Evolutionary conservation across 53 echinoderm and acorn worm genomes (phyloP).

Genomic region (Apostichopus leukothele): DNA sequence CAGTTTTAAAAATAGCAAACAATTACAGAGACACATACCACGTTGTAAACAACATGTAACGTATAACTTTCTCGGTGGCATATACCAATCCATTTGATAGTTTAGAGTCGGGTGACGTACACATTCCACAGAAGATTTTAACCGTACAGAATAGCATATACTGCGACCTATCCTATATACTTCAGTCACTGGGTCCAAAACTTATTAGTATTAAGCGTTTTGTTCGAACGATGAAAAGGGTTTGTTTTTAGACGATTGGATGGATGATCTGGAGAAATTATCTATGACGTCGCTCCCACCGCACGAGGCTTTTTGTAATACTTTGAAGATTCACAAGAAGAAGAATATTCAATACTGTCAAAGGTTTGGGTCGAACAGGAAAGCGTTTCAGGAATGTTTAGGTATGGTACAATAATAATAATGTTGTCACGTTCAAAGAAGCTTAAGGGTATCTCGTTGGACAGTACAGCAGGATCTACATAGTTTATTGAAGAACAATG

Average conservation of each 20-base stretch:
- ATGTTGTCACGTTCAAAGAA: constrained; percentile 56
- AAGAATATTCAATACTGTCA: constrained; percentile 45
- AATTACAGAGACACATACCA: no score
- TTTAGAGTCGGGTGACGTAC: neutral
- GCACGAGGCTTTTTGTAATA: constrained; percentile 37
- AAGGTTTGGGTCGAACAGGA: constrained; percentile 44
- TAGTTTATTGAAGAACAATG: constrained; percentile 45
- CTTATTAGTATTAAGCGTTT: neutral
- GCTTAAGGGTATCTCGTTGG: constrained; percentile 44
- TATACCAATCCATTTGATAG: neutral
- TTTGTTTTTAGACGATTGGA: constrained; percentile 56
- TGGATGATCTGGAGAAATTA: constrained; percentile 48
- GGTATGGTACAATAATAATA: constrained; percentile 59
- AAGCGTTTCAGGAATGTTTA: constrained; percentile 40
- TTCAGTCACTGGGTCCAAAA: neutral
- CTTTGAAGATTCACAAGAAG: constrained; percentile 6
- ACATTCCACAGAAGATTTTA: neutral
- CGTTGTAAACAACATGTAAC: no score
- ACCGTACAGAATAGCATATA: neutral
- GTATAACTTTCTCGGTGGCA: no score
- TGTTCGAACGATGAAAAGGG: constrained; percentile 46
- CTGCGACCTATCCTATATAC: neutral
- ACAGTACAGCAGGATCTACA: constrained; percentile 49
- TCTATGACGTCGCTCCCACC: constrained; percentile 23
- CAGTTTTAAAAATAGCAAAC: no score